phyloP scores from a whole-genome alignment of 2,113 vertebrate genomes.

The Hydrochoerus hydrochaeris region DNA sequence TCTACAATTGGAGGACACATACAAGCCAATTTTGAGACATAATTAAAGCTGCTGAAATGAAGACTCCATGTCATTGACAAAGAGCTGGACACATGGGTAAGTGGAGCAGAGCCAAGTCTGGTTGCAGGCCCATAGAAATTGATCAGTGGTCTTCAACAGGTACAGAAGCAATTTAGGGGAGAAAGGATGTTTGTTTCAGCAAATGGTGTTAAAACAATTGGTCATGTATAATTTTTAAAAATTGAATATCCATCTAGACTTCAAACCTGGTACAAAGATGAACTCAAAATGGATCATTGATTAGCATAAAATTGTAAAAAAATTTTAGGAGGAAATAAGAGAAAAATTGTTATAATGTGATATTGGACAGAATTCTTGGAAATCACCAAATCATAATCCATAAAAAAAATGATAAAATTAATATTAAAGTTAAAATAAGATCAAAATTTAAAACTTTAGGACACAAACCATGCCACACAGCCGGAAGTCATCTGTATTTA shows the following conservation, averaged over 20 bases:
- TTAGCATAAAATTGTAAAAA: conserved; percentile 25
- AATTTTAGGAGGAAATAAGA: neutral
- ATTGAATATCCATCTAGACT: neutral
- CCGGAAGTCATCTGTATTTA: neutral
- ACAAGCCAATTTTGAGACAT: neutral
- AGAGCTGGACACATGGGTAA: neutral
- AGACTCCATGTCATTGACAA: neutral
- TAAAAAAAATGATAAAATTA: conserved; percentile 17
- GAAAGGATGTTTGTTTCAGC: neutral
- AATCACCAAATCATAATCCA: neutral
- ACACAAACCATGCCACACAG: neutral
- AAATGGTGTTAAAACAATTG: neutral
- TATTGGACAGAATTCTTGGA: neutral
- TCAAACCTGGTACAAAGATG: neutral
- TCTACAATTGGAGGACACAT: neutral
- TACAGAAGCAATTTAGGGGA: neutral
- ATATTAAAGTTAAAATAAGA: neutral
- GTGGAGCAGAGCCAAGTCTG: no score
- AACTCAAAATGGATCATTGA: neutral
- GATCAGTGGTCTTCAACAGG: neutral
- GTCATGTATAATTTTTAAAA: neutral
- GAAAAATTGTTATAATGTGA: neutral
- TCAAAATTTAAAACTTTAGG: neutral
- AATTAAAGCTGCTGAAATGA: neutral
- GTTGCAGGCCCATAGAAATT: neutral